These are phyloP conservation scores for Epinotia brunnichana DNA, from an alignment of 2,888 invertebrate species.

Conservation along the genomic window DNA sequence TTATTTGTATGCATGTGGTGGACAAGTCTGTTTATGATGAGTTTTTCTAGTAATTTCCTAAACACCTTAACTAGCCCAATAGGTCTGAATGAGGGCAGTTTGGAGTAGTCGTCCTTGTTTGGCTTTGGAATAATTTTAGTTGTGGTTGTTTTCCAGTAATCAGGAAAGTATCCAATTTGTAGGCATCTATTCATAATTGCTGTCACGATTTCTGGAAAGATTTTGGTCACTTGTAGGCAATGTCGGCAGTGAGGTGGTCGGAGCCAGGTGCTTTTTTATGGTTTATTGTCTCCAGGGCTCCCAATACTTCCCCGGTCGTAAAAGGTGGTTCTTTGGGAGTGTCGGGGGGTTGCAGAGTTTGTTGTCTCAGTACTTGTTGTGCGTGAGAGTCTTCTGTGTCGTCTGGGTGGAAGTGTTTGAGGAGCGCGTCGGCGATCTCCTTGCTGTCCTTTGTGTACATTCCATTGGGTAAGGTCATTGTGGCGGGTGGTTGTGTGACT, in stretches of 20 bases:
- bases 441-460: not conserved
- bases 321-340: not conserved
- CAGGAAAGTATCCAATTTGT: not conserved
- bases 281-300: not conserved
- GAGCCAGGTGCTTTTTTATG: not conserved
- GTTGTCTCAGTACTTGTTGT: too few relatives aligned
- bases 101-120: not conserved
- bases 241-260: constrained; percentile 6
- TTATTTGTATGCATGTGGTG: too few relatives aligned
- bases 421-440: too few relatives aligned
- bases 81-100: not conserved
- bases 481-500: not conserved
- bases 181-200: not conserved
- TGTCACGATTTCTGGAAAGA: not conserved
- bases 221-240: not conserved
- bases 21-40: too few relatives aligned
- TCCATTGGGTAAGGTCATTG: not conserved
- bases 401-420: too few relatives aligned
- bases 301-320: not conserved
- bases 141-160: not conserved
- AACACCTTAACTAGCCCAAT: too few relatives aligned
- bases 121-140: constrained; percentile 6
- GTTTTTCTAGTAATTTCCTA: too few relatives aligned
- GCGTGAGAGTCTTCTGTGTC: too few relatives aligned
- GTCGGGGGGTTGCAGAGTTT: not conserved